Percentiles rank a stretch among this genome's conserved stretches.
Evolutionary conservation across 2,113 vertebrate species (phyloP).

Genomic region (Dissostichus mawsoni): DNA sequence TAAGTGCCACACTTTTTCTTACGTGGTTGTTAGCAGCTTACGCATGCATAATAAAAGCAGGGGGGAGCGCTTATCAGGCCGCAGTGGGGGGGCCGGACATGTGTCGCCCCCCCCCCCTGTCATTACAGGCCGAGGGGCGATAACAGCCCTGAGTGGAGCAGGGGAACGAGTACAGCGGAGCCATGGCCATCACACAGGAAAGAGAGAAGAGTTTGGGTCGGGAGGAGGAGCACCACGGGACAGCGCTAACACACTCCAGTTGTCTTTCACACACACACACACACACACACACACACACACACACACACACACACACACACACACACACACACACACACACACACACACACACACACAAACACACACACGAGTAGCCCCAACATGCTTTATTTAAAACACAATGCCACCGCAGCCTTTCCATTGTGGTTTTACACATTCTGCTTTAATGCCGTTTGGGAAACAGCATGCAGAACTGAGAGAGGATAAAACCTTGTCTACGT

Average conservation of each 20-base stretch:
- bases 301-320: constrained; percentile 20
- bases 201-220: constrained; percentile 10
- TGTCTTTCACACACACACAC: constrained; percentile 21
- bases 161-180: constrained; percentile 38
- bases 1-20: constrained; percentile 66
- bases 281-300: constrained; percentile 4
- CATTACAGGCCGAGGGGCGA: constrained; percentile 63
- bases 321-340: not conserved
- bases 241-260: constrained; percentile 28
- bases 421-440: constrained; percentile 16
- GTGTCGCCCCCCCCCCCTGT: constrained; percentile 56
- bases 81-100: constrained; percentile 72
- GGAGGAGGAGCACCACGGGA: constrained; percentile 38
- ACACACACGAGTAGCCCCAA: constrained; percentile 2
- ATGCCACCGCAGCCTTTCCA: constrained; percentile 7
- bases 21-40: constrained; percentile 50
- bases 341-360: not conserved
- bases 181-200: constrained; percentile 8
- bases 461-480: constrained; percentile 23
- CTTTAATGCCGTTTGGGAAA: constrained; percentile 43
- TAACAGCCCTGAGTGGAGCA: constrained; percentile 60
- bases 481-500: constrained; percentile 45
- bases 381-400: constrained; percentile 52
- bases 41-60: constrained; percentile 49
- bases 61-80: constrained; percentile 51